Evolutionary conservation across 2,888 invertebrate species (phyloP).

Genomic region (Nymphalis c-album): DNA sequence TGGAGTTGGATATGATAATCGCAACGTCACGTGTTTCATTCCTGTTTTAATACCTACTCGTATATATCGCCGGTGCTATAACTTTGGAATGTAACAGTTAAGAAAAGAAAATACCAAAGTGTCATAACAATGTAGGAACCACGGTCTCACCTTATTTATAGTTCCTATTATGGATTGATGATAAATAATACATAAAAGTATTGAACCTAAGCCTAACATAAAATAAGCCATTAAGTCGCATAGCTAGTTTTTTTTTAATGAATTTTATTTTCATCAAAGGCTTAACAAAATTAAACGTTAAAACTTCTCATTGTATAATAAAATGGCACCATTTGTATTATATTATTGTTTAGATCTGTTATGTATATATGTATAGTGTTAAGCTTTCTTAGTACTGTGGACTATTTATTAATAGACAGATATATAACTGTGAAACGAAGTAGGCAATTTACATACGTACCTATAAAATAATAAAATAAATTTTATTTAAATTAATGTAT

Average conservation of each 20-base stretch:
- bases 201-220: conserved; percentile 14
- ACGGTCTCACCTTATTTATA: conserved; percentile 31
- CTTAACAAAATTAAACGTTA: conserved; percentile 8
- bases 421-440: conserved; percentile 56
- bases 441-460: conserved; percentile 62
- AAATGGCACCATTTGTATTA: conserved; percentile 20
- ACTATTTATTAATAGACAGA: conserved; percentile 66
- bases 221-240: conserved; percentile 12
- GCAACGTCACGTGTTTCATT: conserved; percentile 15
- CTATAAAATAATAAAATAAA: conserved; percentile 49
- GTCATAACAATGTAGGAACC: conserved; percentile 28
- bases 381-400: conserved; percentile 58
- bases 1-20: conserved; percentile 13
- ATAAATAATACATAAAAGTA: conserved; percentile 11
- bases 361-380: conserved; percentile 59
- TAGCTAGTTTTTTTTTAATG: conserved; percentile 12
- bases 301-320: conserved; percentile 17
- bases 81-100: conserved; percentile 26
- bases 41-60: conserved; percentile 6
- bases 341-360: conserved; percentile 21
- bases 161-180: conserved; percentile 36
- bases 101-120: conserved; percentile 33
- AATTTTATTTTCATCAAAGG: conserved; percentile 12
- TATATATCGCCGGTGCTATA: conserved; percentile 26
- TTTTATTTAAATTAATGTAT: conserved; percentile 37